A percentile compares a stretch with the other conserved stretches of the same genome.
Evolutionary conservation across 2,797 vertebrate species (phyloP).

Genomic region (Poeciliopsis infans): DNA sequence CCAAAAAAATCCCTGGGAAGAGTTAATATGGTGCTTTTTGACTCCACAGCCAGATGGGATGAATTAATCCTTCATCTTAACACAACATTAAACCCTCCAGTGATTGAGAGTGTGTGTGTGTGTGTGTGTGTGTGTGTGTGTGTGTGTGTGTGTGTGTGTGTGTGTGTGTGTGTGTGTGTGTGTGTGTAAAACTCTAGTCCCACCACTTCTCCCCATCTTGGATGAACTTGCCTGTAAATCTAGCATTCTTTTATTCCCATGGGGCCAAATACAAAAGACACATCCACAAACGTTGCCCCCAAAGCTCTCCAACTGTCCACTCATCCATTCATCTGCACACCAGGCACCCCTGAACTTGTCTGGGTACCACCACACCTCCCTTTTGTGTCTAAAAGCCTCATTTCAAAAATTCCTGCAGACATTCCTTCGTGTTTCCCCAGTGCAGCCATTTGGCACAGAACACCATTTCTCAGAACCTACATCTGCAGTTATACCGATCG

Average conservation of each 20-base stretch:
- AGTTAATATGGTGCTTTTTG: conserved; percentile 66
- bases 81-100: conserved; percentile 56
- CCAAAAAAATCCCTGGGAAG: conserved; percentile 68
- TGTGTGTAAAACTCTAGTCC: conserved; percentile 30
- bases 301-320: conserved; percentile 47
- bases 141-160: conserved; percentile 23
- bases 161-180: conserved; percentile 26
- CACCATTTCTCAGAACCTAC: conserved; percentile 75
- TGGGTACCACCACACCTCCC: conserved; percentile 34
- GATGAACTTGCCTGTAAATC: conserved; percentile 61
- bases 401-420: conserved; percentile 65
- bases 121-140: conserved; percentile 24
- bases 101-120: conserved; percentile 20
- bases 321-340: conserved; percentile 51
- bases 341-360: conserved; percentile 49
- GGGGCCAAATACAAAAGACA: conserved; percentile 54
- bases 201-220: conserved; percentile 28
- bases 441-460: conserved; percentile 69
- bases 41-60: conserved; percentile 68
- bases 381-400: neutral
- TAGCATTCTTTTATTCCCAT: conserved; percentile 50
- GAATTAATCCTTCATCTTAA: conserved; percentile 74
- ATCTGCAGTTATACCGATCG: conserved; percentile 55
- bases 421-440: conserved; percentile 74
- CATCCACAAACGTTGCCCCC: conserved; percentile 32